Conservation (phyloP, 2,888 invertebrate genomes). For the Julus scandinavius region DNA sequence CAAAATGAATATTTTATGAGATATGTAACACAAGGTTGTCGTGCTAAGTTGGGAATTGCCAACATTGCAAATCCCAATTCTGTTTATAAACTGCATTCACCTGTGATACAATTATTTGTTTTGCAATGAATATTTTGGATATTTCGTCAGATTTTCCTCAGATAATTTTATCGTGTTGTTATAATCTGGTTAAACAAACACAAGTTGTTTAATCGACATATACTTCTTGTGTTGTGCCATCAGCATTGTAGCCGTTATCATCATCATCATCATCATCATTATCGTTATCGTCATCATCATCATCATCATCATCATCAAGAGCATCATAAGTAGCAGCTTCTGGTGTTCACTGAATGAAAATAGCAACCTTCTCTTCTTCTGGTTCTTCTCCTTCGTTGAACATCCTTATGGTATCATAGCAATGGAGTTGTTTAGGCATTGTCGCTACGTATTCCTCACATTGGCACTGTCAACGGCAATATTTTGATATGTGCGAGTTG, state of each 20-base stretch:
- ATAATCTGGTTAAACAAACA: constrained; percentile 17
- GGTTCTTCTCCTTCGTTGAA: constrained; percentile 7
- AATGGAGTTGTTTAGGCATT: constrained; percentile 34
- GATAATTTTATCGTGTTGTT: neutral
- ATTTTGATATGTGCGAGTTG: constrained; percentile 46
- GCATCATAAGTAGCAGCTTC: neutral
- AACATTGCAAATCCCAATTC: too few species aligned
- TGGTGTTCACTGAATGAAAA: constrained; percentile 24
- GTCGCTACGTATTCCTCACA: constrained; percentile 15
- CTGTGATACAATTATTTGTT: too few species aligned
- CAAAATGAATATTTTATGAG: too few species aligned
- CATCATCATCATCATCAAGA: neutral
- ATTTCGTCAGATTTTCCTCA: too few species aligned
- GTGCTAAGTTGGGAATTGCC: too few species aligned
- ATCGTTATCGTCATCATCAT: neutral
- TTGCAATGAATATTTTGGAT: too few species aligned
- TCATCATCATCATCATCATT: neutral
- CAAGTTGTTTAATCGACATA: neutral
- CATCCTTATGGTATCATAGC: constrained; percentile 33
- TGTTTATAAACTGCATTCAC: too few species aligned
- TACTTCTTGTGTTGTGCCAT: neutral
- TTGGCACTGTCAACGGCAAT: constrained; percentile 18
- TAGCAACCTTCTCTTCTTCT: neutral
- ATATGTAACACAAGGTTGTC: too few species aligned
- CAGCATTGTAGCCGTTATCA: neutral